Conservation (phyloP, 2,113 vertebrate species). For the Cavia porcellus region DNA sequence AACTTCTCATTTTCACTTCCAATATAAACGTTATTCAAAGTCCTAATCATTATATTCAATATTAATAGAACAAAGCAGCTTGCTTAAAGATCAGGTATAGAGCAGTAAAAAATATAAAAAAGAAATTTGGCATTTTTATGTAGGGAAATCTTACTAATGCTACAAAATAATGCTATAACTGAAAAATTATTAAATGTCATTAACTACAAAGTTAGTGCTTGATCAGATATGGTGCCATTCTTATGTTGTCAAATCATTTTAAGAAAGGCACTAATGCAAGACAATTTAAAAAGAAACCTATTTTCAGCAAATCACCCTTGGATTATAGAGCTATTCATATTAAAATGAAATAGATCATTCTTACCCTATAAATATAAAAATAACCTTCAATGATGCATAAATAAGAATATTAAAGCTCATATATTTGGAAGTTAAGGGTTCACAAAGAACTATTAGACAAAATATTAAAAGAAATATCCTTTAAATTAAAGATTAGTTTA, state of each 20-base stretch:
- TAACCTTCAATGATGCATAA: not conserved
- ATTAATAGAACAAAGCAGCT: not conserved
- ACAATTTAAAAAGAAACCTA: not conserved
- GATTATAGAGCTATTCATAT: not conserved
- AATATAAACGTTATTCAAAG: not conserved
- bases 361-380: not conserved
- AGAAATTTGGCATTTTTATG: not conserved
- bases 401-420: not conserved
- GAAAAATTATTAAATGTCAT: not conserved
- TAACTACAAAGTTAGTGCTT: not conserved
- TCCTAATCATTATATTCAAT: not conserved
- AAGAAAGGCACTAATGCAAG: not conserved
- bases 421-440: not conserved
- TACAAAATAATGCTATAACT: not conserved
- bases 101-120: not conserved
- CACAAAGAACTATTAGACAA: not conserved
- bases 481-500: slow-evolving; percentile 25
- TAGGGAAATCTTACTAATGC: not conserved
- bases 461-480: not conserved
- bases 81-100: not conserved
- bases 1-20: not conserved
- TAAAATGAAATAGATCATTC: not conserved
- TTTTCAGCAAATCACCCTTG: not conserved
- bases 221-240: not conserved
- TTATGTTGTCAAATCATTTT: not conserved